These are phyloP conservation scores for Lomographa bimaculata DNA, from an alignment of 2,888 invertebrate genomes.

Conservation along the genomic window DNA sequence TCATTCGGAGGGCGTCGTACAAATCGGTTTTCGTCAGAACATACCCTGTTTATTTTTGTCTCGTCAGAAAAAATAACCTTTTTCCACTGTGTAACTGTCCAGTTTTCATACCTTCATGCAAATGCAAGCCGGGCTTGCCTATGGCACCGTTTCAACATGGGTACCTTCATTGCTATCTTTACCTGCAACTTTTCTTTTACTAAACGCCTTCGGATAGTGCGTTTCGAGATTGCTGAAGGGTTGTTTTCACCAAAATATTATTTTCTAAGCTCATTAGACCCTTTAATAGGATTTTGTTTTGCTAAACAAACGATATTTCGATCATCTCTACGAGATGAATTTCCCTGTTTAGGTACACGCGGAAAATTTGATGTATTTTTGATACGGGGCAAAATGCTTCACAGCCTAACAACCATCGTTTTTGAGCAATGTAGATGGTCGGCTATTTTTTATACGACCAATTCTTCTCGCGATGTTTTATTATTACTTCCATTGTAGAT, in stretches of 20 bases:
- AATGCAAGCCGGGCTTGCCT: constrained; percentile 12
- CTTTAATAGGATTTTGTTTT: no score
- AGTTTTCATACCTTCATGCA: constrained; percentile 11
- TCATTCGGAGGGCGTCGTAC: constrained; percentile 1
- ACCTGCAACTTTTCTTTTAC: constrained; percentile 17
- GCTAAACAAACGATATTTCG: constrained; percentile 5
- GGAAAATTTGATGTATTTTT: neutral
- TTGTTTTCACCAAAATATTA: constrained; percentile 13
- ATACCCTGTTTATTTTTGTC: constrained; percentile 11
- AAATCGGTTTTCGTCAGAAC: constrained; percentile 13
- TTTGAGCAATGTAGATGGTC: neutral
- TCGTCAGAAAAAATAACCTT: constrained; percentile 12
- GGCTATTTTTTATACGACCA: neutral
- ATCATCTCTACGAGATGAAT: constrained; percentile 7
- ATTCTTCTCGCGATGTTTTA: no score
- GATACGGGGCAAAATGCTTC: neutral
- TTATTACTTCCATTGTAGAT: neutral
- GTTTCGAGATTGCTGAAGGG: constrained; percentile 17
- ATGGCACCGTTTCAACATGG: no score
- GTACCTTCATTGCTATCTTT: constrained; percentile 16
- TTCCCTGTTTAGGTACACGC: constrained; percentile 6
- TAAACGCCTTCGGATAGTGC: constrained; percentile 19
- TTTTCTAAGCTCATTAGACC: no score
- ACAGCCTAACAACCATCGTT: neutral
- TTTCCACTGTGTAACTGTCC: constrained; percentile 12